Conservation (phyloP, 2,797 vertebrate genomes). For the Molothrus aeneus region DNA sequence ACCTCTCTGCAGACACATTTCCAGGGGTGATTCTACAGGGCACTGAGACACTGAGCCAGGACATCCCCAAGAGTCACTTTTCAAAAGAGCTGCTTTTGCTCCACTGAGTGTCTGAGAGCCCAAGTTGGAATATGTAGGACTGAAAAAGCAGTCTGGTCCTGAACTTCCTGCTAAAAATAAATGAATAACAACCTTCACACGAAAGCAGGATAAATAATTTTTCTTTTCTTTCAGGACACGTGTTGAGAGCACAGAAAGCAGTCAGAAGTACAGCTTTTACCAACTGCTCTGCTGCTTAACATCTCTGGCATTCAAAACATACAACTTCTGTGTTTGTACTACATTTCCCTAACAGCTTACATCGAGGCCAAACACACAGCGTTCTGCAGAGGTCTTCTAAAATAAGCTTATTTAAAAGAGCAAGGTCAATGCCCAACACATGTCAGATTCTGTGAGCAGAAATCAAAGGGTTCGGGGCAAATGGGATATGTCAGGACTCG, state of each 20-base stretch:
- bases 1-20: neutral
- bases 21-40: neutral
- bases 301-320: conserved; percentile 70
- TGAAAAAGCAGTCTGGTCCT: neutral
- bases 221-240: neutral
- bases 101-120: neutral
- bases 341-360: conserved; percentile 68
- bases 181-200: neutral
- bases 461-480: conserved; percentile 55
- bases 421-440: conserved; percentile 45
- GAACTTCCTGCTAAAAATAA: neutral
- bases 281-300: conserved; percentile 55
- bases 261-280: conserved; percentile 34
- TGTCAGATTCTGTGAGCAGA: conserved; percentile 44
- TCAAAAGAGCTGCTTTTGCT: neutral
- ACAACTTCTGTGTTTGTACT: conserved; percentile 70
- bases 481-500: conserved; percentile 46
- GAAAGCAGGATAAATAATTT: neutral
- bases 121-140: neutral
- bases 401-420: conserved; percentile 70
- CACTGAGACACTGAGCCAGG: neutral
- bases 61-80: neutral
- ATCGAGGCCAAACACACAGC: conserved; percentile 51
- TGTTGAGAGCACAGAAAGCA: conserved; percentile 17
- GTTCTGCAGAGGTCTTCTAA: conserved; percentile 62